These are phyloP conservation scores for Tragopan temminckii DNA, from an alignment of 2,797 vertebrate species.

Conservation along the genomic window DNA sequence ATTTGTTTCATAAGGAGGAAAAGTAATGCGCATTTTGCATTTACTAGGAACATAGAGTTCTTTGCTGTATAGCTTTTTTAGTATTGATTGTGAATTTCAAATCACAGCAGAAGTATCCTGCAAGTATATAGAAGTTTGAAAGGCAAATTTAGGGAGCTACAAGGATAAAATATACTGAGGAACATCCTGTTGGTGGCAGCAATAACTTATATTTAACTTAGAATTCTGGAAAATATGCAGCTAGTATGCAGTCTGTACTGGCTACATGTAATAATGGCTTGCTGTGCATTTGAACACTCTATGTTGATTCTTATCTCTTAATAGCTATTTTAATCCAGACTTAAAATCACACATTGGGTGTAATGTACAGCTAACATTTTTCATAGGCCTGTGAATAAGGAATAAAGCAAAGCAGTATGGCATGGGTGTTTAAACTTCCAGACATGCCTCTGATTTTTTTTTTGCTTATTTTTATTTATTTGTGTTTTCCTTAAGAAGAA, in stretches of 20 bases:
- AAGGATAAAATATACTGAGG: background rate
- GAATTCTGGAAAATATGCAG: background rate
- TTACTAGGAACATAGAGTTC: background rate
- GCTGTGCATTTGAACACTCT: background rate
- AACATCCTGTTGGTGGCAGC: constrained; percentile 67
- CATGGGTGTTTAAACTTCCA: background rate
- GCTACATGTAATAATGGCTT: constrained; percentile 1
- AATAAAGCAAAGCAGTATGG: background rate
- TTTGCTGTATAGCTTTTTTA: background rate
- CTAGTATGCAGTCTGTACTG: background rate
- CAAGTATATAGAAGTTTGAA: background rate
- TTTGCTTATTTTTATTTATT: background rate
- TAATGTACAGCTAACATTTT: background rate
- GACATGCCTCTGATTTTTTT: background rate
- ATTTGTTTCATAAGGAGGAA: background rate
- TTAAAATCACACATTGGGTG: constrained; percentile 9
- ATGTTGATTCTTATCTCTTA: constrained; percentile 32
- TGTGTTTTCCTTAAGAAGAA: background rate
- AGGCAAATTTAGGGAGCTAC: background rate
- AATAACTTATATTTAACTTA: constrained; percentile 61
- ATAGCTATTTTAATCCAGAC: constrained; percentile 44
- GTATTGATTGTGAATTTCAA: background rate
- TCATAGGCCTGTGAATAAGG: background rate
- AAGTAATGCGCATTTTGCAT: background rate
- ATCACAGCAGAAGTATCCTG: background rate